Base-by-base conservation (phyloP, 2,888 invertebrate species). In the Sipha maydis region DNA sequence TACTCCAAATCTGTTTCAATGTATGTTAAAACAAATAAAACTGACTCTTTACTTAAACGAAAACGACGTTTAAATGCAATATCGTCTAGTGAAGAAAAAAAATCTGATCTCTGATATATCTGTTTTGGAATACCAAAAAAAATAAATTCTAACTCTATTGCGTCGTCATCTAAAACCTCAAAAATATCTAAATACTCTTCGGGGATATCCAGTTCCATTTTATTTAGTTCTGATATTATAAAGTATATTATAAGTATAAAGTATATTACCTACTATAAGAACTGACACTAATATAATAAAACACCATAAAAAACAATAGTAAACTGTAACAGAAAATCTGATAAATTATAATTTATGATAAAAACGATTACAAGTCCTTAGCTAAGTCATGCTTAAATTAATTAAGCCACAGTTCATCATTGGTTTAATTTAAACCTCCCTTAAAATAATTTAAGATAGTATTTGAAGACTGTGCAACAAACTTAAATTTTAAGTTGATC, bases 371-470 rank as follows among this genome's bases (percentile, higher is more conserved):
- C 38, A 38, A 38, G 25, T 75, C 25, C 21, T 75, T 75, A 75
- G 38, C 38, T 75, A 38, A 75, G 75, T 75, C 38, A 25, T 41
- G 25, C 75, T 75, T 75, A 75, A 38, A 75, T 75, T 25, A 19
- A 38, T 41, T 75, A 75, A 75, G 25, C 75, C 73, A 75, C 75
- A 75, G 7, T 75, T 38, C 21, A 75, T 38, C 38, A 38, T 38
- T 41, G 38, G 75, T 75, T 75, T 75, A 75, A 75, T 75, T 75
- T 75, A 75, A 75, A 41, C 38, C 38, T 25, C 75, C 19, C 38
- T 75, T 75, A 75, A 75, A 75, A 21, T 75, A 75, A 75, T 75
- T 75, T 75, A 75, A 75, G 75, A 38, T 41, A 75, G 38, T 75
- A 38, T 75, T 75, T 75, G 38, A 75, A 38, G 75, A 75, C 38